Evolutionary conservation across 2,888 invertebrate species (phyloP).

Genomic region (Ormyrus nitidulus): DNA sequence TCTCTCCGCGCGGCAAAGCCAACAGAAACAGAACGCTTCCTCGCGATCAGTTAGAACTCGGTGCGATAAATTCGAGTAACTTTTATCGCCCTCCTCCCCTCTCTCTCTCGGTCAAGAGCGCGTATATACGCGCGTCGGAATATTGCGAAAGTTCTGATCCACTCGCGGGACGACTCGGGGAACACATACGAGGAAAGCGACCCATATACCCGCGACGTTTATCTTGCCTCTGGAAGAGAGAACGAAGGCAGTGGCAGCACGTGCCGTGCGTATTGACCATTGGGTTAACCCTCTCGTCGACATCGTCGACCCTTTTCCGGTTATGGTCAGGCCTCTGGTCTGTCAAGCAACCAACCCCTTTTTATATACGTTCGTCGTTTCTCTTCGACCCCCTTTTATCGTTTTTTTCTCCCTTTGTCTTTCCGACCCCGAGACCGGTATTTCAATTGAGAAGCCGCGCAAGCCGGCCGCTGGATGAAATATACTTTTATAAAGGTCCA

Average conservation of each 20-base stretch:
- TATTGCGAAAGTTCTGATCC: slow-evolving; percentile 53
- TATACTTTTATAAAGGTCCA: slow-evolving; percentile 49
- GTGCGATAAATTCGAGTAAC: slow-evolving; percentile 69
- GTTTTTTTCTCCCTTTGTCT: slow-evolving; percentile 25
- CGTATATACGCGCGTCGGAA: slow-evolving; percentile 4
- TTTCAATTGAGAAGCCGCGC: slow-evolving; percentile 45
- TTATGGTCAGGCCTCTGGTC: slow-evolving; percentile 23
- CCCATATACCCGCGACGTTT: slow-evolving; percentile 34
- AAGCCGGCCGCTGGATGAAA: slow-evolving; percentile 19
- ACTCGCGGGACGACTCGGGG: slow-evolving; percentile 27
- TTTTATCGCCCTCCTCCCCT: slow-evolving; percentile 63
- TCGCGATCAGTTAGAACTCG: no score
- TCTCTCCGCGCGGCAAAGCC: neutral
- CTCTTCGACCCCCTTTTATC: neutral
- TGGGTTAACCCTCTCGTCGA: slow-evolving; percentile 45
- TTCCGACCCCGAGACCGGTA: slow-evolving; percentile 28
- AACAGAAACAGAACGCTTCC: no score
- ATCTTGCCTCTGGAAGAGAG: slow-evolving; percentile 20
- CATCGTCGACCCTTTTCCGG: slow-evolving; percentile 19
- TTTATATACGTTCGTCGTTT: neutral
- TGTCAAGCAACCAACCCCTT: neutral
- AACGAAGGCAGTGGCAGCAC: slow-evolving; percentile 28
- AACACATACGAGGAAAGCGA: neutral
- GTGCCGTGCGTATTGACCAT: slow-evolving; percentile 53
- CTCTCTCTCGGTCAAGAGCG: no score